A percentile compares a stretch with the other conserved stretches of the same genome.
These are phyloP conservation scores for Nannoperca obscura DNA, from an alignment of 2,797 vertebrate species.

Conservation along the genomic window DNA sequence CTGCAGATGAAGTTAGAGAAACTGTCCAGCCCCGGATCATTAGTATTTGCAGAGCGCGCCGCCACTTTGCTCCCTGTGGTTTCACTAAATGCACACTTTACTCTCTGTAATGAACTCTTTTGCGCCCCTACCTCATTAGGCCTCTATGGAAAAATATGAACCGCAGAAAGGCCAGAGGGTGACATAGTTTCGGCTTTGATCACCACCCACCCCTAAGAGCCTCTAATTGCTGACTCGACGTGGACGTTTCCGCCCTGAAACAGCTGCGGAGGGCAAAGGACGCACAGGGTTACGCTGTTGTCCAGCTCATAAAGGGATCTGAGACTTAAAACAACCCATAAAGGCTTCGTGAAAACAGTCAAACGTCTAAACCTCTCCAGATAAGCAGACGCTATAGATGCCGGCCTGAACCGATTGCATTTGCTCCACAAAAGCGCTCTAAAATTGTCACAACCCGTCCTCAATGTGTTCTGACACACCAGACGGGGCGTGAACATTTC, in stretches of 20 bases:
- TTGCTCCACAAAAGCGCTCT: neutral
- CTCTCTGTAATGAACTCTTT: constrained; percentile 70
- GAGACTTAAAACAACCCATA: neutral
- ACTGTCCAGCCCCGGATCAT: constrained; percentile 59
- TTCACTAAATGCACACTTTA: constrained; percentile 75
- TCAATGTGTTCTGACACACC: neutral
- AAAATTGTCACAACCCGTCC: constrained; percentile 1
- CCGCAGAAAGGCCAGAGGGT: constrained; percentile 33
- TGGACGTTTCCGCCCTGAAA: constrained; percentile 21
- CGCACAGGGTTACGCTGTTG: neutral
- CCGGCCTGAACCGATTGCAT: neutral
- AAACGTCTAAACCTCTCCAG: neutral
- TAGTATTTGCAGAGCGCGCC: constrained; percentile 62
- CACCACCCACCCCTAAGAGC: constrained; percentile 55
- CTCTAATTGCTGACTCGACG: constrained; percentile 48
- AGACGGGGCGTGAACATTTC: constrained; percentile 18
- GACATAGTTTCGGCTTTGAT: constrained; percentile 58
- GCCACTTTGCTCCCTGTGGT: constrained; percentile 71
- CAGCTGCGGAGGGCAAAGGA: neutral
- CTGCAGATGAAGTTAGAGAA: constrained; percentile 48
- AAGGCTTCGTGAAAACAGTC: constrained; percentile 7
- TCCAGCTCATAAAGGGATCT: neutral
- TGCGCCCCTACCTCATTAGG: constrained; percentile 70
- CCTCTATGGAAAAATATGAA: constrained; percentile 46
- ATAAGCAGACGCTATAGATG: neutral